Base-by-base conservation (phyloP, 2,797 vertebrate genomes). In the Notamacropus eugenii region DNA sequence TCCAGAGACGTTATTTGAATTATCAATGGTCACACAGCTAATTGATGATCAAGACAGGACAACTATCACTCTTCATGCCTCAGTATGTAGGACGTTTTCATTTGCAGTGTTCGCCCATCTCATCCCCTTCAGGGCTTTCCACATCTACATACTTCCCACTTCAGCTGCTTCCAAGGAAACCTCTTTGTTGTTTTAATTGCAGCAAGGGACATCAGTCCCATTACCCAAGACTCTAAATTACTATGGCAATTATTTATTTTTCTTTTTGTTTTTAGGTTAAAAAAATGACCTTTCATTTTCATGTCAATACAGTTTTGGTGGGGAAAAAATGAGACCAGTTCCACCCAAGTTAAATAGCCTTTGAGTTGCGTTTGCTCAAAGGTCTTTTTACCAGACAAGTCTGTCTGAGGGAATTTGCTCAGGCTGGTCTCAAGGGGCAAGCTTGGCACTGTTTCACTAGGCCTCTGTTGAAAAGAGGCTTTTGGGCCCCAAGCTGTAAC, bases 401-500 rank as follows among this genome's bases (percentile, higher is more conserved):
- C 97, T 94, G 1, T 82, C 94, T 9, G 0, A 87, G 96, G 94
- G 62, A 93, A 96, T 96, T 95, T 96, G 91, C 95, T 95, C 11
- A 82, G 95, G 55, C 95, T 56, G 46, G 93, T 24, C 97, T 67
- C 96, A 3, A 52, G 97, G 95, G 97, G 96, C 93, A 94, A n/a
- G 0, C 59, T 40, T 97, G 98, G 96, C 96, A 95, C n/a, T 58
- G 91, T n/a, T 94, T 95, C 54, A 95, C 92, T 87, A 96, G 92
- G 55, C 50, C 93, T 90, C 10, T 92, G 28, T 95, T 82, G 58
- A 92, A 57, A 95, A 94, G 94, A 92, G 96, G 11, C 93, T 97
- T 97, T 96, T 94, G 54, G 95, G 95, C 93, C 0, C 22, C 16
- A 91, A 55, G 27, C 52, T 96, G 34, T 93, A 67, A 54, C 91